Evolutionary conservation across 2,113 vertebrate genomes (phyloP), one percentile per base, ranked within the genome.

Genomic region (Mesocricetus auratus): DNA sequence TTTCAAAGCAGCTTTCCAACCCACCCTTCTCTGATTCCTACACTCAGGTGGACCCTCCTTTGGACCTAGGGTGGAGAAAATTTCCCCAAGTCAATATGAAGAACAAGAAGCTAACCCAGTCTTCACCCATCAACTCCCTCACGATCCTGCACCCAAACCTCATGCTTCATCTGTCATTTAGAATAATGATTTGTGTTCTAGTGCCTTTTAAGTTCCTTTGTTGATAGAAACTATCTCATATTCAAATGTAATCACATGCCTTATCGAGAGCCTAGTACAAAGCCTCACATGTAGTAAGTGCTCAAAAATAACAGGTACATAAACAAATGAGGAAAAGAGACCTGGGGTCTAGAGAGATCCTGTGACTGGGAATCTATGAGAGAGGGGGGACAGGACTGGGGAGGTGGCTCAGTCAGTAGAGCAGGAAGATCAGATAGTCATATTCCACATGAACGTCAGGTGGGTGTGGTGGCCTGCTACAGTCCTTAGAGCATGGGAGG

Each of bases 1-100:
- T 19, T 47, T 42, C 42, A 73, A 94, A 91, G 62, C 9, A 81
- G 42, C 42, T 96, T 91, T 89, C 90, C 56, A 85, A 66, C 3
- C 56, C 19, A 73, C 24, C 3, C 7, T 75, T 5, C 36, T 81
- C 4, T 7, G 22, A 45, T 13, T 77, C 29, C 45, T 45, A 45
- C 31, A 56, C 16, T 74, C 26, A 69, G 71, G 60, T 71, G 17
- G 24, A 85, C 22, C 7, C 1, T 69, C 12, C 56, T 62, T 3
- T 71, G 74, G 36, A 22, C 5, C 24, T 33, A 81, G 94, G 5
- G 5, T 81, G 39, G 50, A 17, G 15, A 77, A 50, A 39, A 62
- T 64, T 39, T 53, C 86, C 56, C 29, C 42, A 78, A 42, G 13
- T 94, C 64, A 39, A 15, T 62, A 50, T 88, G 74, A 53, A 89